Evolutionary conservation across 2,888 invertebrate species (phyloP).

Genomic region (Dryadula phaetusa): DNA sequence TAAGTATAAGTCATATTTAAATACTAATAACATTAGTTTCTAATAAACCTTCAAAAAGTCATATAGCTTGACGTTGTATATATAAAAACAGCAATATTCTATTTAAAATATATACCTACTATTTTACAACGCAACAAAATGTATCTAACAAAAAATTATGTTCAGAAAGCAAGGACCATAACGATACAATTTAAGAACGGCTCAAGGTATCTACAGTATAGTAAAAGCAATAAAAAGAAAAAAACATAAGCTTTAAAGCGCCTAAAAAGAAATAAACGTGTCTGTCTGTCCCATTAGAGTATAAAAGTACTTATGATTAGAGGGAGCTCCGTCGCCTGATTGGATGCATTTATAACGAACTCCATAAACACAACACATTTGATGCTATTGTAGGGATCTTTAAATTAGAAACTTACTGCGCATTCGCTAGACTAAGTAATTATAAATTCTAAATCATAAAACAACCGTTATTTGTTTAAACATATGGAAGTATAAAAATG

Average conservation of each 20-base stretch:
- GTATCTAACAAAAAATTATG: background rate
- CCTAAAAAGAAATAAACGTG: constrained; percentile 19
- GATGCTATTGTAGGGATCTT: background rate
- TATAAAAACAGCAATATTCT: background rate
- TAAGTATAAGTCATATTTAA: too few relatives aligned
- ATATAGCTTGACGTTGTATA: background rate
- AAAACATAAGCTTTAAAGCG: constrained; percentile 20
- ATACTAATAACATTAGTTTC: too few relatives aligned
- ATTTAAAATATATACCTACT: background rate
- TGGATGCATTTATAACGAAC: background rate
- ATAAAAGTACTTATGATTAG: constrained; percentile 19
- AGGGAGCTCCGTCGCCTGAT: background rate
- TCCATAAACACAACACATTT: background rate
- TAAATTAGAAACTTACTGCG: constrained; percentile 4
- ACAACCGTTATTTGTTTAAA: constrained; percentile 23
- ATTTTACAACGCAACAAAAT: background rate
- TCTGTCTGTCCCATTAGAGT: constrained; percentile 3
- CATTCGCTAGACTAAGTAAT: background rate
- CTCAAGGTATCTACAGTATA: constrained; percentile 5
- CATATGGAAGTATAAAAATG: constrained; percentile 6
- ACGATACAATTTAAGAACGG: constrained; percentile 1
- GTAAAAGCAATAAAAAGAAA: background rate
- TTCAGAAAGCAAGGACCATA: constrained; percentile 5
- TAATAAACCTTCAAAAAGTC: background rate
- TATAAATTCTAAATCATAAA: constrained; percentile 23